Evolutionary conservation across 2,888 invertebrate species (phyloP).

Genomic region (Watsonalla cultraria): DNA sequence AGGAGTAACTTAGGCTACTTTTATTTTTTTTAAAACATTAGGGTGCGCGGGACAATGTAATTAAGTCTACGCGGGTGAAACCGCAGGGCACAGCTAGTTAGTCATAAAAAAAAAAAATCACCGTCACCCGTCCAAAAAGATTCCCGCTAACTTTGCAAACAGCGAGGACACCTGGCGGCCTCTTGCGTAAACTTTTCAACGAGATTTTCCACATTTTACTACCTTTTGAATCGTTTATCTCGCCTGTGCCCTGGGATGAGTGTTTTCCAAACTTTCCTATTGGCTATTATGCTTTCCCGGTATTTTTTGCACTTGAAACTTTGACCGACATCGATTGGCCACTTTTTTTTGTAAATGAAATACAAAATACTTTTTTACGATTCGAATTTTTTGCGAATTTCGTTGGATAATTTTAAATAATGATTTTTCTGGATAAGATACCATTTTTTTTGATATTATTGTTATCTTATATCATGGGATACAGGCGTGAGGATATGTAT

Average conservation of each 20-base stretch:
- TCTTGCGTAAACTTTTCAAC: conserved; percentile 36
- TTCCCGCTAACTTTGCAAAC: conserved; percentile 37
- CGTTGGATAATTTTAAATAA: too few relatives aligned
- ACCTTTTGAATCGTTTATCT: conserved; percentile 48
- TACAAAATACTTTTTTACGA: background rate
- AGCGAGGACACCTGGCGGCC: conserved; percentile 52
- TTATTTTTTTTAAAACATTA: too few relatives aligned
- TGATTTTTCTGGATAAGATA: too few relatives aligned
- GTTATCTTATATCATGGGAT: too few relatives aligned
- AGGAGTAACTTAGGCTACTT: too few relatives aligned
- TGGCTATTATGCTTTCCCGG: conserved; percentile 49
- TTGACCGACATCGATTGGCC: background rate
- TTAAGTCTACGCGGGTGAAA: too few relatives aligned
- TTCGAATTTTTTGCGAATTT: background rate
- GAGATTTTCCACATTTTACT: conserved; percentile 32
- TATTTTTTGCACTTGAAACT: conserved; percentile 17
- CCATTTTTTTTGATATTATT: too few relatives aligned
- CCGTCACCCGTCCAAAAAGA: conserved; percentile 18
- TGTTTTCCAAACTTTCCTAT: conserved; percentile 53
- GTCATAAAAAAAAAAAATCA: conserved; percentile 24
- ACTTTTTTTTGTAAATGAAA: background rate
- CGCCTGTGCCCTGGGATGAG: conserved; percentile 37
- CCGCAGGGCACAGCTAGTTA: too few relatives aligned
- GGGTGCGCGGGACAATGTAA: too few relatives aligned
- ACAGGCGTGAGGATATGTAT: too few relatives aligned